Base-by-base conservation (phyloP, 2,113 vertebrate species). In the Xiphophorus hellerii region DNA sequence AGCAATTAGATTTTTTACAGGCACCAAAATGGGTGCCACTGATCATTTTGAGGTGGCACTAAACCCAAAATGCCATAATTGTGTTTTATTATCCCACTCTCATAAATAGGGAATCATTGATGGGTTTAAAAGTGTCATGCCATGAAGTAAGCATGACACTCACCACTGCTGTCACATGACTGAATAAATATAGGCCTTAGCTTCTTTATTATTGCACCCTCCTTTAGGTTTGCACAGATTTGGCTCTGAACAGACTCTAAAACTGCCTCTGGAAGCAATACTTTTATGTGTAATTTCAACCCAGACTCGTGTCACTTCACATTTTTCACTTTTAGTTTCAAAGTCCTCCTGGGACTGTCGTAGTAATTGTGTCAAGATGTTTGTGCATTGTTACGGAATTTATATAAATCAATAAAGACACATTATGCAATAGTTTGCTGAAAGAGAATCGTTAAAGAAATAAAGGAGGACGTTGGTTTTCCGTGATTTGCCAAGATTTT, bases 241-340 rank as follows among this genome's bases (percentile, higher is more conserved):
- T 48, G 44, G 44, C 15, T 7, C 44, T 20, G 17, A 48, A 7
- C 14, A 48, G 1, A n/a, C 51, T n/a, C 22, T 58, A 58, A 58
- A 58, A 58, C 25, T 58, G 63, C 71, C 60, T n/a, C 54, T 70
- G 69, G 69, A 69, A 29, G 15, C 33, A 76, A 27, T 51, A 51
- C 22, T 35, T 76, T 22, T 48, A 48, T 44, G 27, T 6, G 28
- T 42, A 68, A 64, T 64, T 31, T 64, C 20, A 64, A 29, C 62
- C 29, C 17, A 13, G 20, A n/a, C 22, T n/a, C 20, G 8, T 10
- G 51, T 54, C 51, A 54, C 51, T n/a, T 58, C 51, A 58, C 3
- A n/a, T 48, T 22, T 68, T 44, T 69, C 42, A 30, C 28, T 10
- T 51, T 17, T 69, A 44, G 15, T 67, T 29, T 39, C n/a, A 67